Base-by-base conservation (phyloP, 2,113 vertebrate species). In the Raja brachyura region DNA sequence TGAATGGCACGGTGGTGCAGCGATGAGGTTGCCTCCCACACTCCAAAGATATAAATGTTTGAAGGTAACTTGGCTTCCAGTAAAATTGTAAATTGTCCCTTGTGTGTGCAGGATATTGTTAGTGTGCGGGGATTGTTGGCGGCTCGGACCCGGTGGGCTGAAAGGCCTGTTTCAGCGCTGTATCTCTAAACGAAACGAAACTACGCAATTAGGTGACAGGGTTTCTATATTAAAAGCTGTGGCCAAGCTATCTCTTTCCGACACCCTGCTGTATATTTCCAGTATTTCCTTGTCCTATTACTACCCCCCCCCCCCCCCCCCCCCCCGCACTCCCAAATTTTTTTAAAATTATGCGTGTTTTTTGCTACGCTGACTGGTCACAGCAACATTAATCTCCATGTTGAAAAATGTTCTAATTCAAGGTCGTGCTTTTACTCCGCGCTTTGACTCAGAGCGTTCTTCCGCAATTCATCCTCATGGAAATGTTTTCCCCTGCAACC, bases 391-490 rank as follows among this genome's bases (percentile, higher is more conserved):
- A 88, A 63, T 63, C n/a, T 63, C 59, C 83, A 63, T 31, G n/a
- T 61, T 33, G 59, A 88, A 88, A 63, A 31, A 88, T 66, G 59
- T 66, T 56, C 61, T 88, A 16, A 88, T 88, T 88, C 83, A 63
- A 88, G 83, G 59, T 88, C 83, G 16, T 66, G 14, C 13, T 86
- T 86, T 86, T n/a, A 61, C 56, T 86, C 56, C 31, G 11, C n/a
- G 16, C 18, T 54, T 77, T 77, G n/a, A 31, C n/a, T 31, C 13
- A 31, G 25, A 63, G 18, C 83, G 31, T 28, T 28, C 83, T 31
- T 88, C 61, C 83, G 63, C n/a, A n/a, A 63, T 63, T 88, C n/a
- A 31, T 20, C 59, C 59, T n/a, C 31, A n/a, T 66, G n/a, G 83
- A 66, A 88, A 63, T 63, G 39, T 18, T 66, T 31, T 66, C 59